Evolutionary conservation across 2,888 invertebrate genomes (phyloP).

Genomic region (Lochmaea crataegi): DNA sequence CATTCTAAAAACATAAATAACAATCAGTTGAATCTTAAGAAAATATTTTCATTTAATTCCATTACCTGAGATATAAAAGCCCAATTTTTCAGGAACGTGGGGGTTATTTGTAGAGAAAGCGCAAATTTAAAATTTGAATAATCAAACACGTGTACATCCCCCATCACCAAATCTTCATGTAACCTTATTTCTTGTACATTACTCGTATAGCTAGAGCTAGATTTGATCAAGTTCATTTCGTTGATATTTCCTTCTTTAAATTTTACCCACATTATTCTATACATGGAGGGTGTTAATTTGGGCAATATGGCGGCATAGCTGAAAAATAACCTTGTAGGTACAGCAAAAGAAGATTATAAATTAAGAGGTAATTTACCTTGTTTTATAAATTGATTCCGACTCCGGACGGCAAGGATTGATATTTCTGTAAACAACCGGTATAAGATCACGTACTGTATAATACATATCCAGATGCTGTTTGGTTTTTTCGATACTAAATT

Average conservation of each 20-base stretch:
- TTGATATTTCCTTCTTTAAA: neutral
- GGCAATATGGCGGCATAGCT: conserved; percentile 37
- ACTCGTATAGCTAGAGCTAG: conserved; percentile 9
- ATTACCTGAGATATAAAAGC: conserved; percentile 38
- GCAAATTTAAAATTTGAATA: conserved; percentile 30
- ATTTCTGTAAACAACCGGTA: conserved; percentile 37
- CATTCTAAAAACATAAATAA: neutral
- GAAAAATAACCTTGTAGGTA: neutral
- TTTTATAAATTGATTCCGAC: neutral
- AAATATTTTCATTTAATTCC: too few relatives aligned
- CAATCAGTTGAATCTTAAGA: neutral
- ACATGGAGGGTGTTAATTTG: conserved; percentile 31
- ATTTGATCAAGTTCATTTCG: conserved; percentile 8
- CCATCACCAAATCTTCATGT: conserved; percentile 37
- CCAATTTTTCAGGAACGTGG: conserved; percentile 35
- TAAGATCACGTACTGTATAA: conserved; percentile 36
- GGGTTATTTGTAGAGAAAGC: conserved; percentile 35
- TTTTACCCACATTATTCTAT: conserved; percentile 27
- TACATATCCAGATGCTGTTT: conserved; percentile 45
- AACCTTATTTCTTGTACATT: conserved; percentile 41
- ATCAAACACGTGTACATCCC: conserved; percentile 37
- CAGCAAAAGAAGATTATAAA: too few relatives aligned
- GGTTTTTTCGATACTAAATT: conserved; percentile 43
- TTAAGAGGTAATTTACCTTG: neutral
- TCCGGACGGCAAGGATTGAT: neutral